Evolutionary conservation across 1,140 invertebrate species (phyloP).

Genomic region (Ectropis grisescens): DNA sequence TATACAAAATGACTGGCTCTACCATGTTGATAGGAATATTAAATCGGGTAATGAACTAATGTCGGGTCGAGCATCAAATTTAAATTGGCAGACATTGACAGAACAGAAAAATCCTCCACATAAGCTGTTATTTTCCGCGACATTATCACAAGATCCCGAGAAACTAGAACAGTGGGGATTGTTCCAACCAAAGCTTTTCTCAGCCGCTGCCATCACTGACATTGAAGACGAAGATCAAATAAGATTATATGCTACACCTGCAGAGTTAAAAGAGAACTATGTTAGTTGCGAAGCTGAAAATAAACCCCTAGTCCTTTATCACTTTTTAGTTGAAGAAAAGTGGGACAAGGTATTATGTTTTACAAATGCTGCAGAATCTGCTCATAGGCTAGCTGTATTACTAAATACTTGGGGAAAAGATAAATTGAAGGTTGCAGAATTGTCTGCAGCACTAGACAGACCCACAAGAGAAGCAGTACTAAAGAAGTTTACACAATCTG

Average conservation of each 20-base stretch:
- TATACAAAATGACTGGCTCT: constrained; percentile 90
- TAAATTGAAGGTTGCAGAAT: constrained; percentile 74
- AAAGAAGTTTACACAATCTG: constrained; percentile 78
- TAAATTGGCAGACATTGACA: constrained; percentile 62
- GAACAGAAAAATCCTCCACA: constrained; percentile 77
- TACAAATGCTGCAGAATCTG: constrained; percentile 84
- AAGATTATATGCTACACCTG: constrained; percentile 87
- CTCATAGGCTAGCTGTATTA: constrained; percentile 80
- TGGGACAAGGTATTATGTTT: constrained; percentile 89
- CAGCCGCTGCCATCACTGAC: constrained; percentile 75
- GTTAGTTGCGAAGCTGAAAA: constrained; percentile 76
- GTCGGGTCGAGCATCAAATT: constrained; percentile 40
- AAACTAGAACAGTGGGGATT: constrained; percentile 89
- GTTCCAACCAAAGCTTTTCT: constrained; percentile 93
- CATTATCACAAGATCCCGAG: constrained; percentile 95
- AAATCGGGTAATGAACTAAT: constrained; percentile 50
- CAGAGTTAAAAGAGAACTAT: constrained; percentile 84
- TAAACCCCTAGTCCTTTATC: constrained; percentile 87
- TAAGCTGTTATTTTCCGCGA: constrained; percentile 96
- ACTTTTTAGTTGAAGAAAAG: constrained; percentile 77
- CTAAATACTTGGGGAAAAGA: constrained; percentile 73
- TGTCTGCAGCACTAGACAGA: constrained; percentile 76
- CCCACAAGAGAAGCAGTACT: constrained; percentile 77
- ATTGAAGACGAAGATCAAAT: constrained; percentile 62
- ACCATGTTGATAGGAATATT: constrained; percentile 76